Evolutionary conservation across 2,113 vertebrate species (phyloP).

Genomic region (Salvelinus sp.): DNA sequence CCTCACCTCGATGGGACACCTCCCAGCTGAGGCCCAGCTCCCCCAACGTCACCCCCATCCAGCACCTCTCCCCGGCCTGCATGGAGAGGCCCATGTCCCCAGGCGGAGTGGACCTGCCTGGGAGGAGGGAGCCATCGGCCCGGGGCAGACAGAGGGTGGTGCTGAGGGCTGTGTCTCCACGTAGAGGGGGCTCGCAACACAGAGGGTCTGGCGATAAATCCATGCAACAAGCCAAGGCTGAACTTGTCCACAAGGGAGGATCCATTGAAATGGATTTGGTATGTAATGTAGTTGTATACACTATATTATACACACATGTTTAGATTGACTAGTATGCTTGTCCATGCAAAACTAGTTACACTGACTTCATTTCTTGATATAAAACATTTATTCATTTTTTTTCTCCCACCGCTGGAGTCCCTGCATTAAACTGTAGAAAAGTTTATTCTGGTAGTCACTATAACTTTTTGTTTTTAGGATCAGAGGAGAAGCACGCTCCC

Average conservation of each 20-base stretch:
- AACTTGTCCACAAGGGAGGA: conserved; percentile 59
- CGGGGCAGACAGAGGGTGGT: conserved; percentile 87
- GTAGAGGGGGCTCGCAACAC: conserved; percentile 89
- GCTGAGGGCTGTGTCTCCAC: conserved; percentile 88
- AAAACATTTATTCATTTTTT: too few species aligned
- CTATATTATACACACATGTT: neutral
- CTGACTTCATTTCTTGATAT: too few species aligned
- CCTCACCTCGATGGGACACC: conserved; percentile 79
- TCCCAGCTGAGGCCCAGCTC: conserved; percentile 89
- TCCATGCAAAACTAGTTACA: too few species aligned
- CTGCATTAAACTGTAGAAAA: neutral
- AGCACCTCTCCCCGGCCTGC: conserved; percentile 65
- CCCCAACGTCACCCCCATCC: conserved; percentile 71
- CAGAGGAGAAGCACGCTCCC: conserved; percentile 81
- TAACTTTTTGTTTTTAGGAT: conserved; percentile 73
- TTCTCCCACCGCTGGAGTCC: too few species aligned
- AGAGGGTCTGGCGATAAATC: conserved; percentile 80
- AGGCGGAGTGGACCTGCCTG: conserved; percentile 78
- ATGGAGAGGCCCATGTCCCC: conserved; percentile 83
- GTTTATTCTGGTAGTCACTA: neutral
- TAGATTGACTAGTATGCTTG: too few species aligned
- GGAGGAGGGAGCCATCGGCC: conserved; percentile 85
- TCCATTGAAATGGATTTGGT: conserved; percentile 62
- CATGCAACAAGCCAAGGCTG: conserved; percentile 77
- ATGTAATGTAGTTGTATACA: conserved; percentile 31